phyloP scores from a whole-genome alignment of 1,140 invertebrate genomes.

The Ips typographus region DNA sequence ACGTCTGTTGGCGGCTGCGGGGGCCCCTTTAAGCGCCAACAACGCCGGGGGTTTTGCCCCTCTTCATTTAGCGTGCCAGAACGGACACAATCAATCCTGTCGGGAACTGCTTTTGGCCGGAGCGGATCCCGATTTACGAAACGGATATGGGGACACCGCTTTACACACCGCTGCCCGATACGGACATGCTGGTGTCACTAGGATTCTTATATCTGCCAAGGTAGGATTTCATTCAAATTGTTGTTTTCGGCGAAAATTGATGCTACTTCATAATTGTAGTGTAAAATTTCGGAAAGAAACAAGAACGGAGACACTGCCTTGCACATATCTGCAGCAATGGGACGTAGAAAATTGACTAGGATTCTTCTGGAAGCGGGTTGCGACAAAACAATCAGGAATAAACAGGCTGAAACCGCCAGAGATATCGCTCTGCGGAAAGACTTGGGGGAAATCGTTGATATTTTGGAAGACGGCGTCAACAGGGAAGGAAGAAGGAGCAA shows the following conservation, averaged over 20 bases:
- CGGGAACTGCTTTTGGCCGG: conserved; percentile 84
- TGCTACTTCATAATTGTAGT: conserved; percentile 52
- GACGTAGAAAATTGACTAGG: conserved; percentile 85
- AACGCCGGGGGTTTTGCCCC: conserved; percentile 90
- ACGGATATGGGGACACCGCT: conserved; percentile 95
- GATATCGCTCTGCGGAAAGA: conserved; percentile 88
- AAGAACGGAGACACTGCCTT: conserved; percentile 95
- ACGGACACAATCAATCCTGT: conserved; percentile 94
- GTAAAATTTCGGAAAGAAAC: conserved; percentile 86
- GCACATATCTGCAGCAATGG: conserved; percentile 93
- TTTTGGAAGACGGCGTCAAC: conserved; percentile 49
- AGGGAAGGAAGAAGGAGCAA: conserved; percentile 55
- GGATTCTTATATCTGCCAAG: conserved; percentile 86
- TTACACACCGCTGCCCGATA: conserved; percentile 90
- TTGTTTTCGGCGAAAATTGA: not conserved
- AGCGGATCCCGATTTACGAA: conserved; percentile 84
- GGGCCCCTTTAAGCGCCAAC: conserved; percentile 70
- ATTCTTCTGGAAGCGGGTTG: conserved; percentile 87
- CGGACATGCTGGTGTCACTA: conserved; percentile 92
- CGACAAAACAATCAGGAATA: conserved; percentile 77
- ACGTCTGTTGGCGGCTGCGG: conserved; percentile 70
- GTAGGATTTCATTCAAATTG: not conserved
- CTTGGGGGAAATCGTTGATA: conserved; percentile 52
- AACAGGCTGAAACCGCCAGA: conserved; percentile 87
- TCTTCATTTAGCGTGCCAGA: conserved; percentile 93